Evolutionary conservation across 2,797 vertebrate species (phyloP).

Genomic region (Poecilia velifera): DNA sequence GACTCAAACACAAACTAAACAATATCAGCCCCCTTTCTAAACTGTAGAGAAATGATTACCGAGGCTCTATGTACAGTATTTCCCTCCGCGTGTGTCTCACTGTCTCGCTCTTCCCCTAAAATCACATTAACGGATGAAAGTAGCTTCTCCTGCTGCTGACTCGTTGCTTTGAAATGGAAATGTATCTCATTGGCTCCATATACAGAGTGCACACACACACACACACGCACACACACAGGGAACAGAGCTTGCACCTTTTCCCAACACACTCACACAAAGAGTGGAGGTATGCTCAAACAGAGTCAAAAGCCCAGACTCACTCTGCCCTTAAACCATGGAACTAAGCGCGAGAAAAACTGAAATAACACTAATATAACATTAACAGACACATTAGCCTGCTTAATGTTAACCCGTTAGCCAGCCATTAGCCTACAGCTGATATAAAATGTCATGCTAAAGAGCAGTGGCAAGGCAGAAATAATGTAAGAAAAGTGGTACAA

Average conservation of each 20-base stretch:
- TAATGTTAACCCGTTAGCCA: constrained; percentile 78
- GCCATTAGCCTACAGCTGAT: constrained; percentile 72
- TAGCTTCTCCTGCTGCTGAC: constrained; percentile 78
- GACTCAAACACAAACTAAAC: constrained; percentile 44
- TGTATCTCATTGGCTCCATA: constrained; percentile 78
- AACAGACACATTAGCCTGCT: constrained; percentile 75
- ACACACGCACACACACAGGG: constrained; percentile 21
- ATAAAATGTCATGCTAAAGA: constrained; percentile 67
- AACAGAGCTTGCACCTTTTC: neutral
- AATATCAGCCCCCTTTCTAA: constrained; percentile 55
- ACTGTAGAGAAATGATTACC: constrained; percentile 68
- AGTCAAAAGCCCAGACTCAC: constrained; percentile 36
- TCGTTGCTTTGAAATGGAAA: constrained; percentile 81
- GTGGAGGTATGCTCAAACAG: constrained; percentile 51
- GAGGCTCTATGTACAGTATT: constrained; percentile 45
- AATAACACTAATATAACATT: constrained; percentile 78
- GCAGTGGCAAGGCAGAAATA: constrained; percentile 51
- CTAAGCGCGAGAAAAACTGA: constrained; percentile 67
- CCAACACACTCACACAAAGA: constrained; percentile 26
- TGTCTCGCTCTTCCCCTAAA: constrained; percentile 72
- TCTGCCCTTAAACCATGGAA: constrained; percentile 76
- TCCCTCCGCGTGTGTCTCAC: constrained; percentile 47
- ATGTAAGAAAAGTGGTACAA: constrained; percentile 48
- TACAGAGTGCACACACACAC: constrained; percentile 48
- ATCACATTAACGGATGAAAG: constrained; percentile 82